These are phyloP conservation scores for Apotomis betuletana DNA, from an alignment of 2,888 invertebrate species.

Conservation along the genomic window DNA sequence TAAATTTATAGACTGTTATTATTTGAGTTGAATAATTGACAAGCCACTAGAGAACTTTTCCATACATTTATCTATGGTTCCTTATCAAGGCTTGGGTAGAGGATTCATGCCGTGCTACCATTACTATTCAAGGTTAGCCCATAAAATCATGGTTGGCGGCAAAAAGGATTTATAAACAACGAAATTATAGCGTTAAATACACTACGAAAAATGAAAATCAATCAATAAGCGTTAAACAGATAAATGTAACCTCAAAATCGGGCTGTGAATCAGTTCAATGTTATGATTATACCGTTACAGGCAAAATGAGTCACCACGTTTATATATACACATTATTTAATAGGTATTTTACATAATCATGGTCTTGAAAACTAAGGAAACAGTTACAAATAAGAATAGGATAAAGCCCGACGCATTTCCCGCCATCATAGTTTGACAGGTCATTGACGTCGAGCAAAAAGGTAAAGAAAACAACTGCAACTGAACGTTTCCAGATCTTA, in stretches of 20 bases:
- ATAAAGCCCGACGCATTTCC: conserved; percentile 67
- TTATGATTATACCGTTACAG: neutral
- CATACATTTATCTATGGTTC: conserved; percentile 36
- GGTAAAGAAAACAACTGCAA: conserved; percentile 78
- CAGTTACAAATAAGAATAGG: conserved; percentile 49
- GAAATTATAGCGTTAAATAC: neutral
- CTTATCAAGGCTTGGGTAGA: conserved; percentile 19
- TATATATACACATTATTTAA: neutral
- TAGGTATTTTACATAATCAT: neutral
- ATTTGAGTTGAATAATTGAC: conserved; percentile 19
- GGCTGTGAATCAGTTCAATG: neutral
- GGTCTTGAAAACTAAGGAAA: conserved; percentile 42
- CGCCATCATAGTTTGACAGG: conserved; percentile 81
- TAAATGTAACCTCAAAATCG: conserved; percentile 34
- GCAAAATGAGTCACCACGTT: neutral
- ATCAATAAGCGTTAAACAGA: neutral
- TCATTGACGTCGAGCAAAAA: conserved; percentile 78
- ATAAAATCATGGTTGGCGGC: neutral
- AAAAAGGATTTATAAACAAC: neutral
- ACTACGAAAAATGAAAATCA: neutral
- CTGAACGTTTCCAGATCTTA: conserved; percentile 59
- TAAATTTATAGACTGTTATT: conserved; percentile 33
- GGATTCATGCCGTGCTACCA: no score
- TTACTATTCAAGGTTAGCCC: neutral
- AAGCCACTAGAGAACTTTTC: conserved; percentile 32